Base-by-base conservation (phyloP, 30 jellyfish, hydroid and myxozoan genomes). In the Pelagia noctiluca region DNA sequence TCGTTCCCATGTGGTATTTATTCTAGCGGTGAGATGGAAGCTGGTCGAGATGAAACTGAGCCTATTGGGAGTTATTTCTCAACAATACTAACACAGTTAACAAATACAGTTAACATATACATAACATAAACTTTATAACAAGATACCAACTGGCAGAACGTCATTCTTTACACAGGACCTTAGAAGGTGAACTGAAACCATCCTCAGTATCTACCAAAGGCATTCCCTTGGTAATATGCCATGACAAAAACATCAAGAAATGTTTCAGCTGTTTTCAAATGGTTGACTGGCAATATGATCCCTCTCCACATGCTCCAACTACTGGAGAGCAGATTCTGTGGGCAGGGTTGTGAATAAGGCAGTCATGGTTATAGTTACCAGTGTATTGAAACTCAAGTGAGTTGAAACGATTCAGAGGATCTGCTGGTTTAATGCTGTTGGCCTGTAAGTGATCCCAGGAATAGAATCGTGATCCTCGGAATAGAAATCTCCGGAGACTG, bases 361-460 rank as follows among this genome's bases (percentile, higher is more conserved):
- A 71, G 32, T 71, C 84, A 46, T 71, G 76, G 84, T 1, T 78
- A 42, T 31, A 71, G 12, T 16, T 71, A 16, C 35, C 19, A 7
- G 25, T 35, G 18, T 31, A 31, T 0, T n/a, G 25, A 8, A 71
- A 71, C 25, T n/a, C n/a, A 22, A 7, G 25, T 35, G 18, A 71
- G 34, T 0, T n/a, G 25, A 8, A 71, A 71, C 25, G 30, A 11
- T 24, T 47, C 76, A 22, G 26, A 78, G 0, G 50, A 75, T 68
- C 30, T 21, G 35, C 32, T 16, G 26, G 89, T 71, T 49, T 61
- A 54, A 62, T 78, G 89, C 69, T 78, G 50, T 1, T 54, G 83
- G 34, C 89, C 85, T 35, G 86, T 78, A 10, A 78, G 66, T 85
- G 85, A 75, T 31, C 86, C 86, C 28, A 75, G n/a, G n/a, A n/a